These are phyloP conservation scores for Ostrea denselamellosa DNA, from an alignment of 1,140 invertebrate species.

Conservation along the genomic window DNA sequence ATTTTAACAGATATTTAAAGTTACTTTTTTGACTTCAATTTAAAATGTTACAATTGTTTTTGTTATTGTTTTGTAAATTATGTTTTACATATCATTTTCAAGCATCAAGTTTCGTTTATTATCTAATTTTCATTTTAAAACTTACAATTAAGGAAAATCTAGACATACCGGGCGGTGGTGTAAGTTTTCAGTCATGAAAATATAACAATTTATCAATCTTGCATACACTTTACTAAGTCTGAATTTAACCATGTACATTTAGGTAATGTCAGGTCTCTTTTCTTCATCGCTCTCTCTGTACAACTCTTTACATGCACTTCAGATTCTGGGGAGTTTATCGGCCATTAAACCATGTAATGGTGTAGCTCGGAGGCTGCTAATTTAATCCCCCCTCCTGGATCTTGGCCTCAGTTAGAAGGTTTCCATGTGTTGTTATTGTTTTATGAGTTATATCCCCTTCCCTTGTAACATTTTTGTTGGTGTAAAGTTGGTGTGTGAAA, in stretches of 20 bases:
- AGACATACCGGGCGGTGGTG: neutral
- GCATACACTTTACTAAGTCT: neutral
- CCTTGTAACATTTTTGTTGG: neutral
- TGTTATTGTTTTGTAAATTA: neutral
- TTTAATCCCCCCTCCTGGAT: neutral
- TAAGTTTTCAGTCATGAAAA: neutral
- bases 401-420: neutral
- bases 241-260: neutral
- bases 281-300: neutral
- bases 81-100: neutral
- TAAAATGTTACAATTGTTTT: neutral
- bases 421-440: slow-evolving; percentile 15
- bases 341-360: neutral
- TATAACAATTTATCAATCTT: neutral
- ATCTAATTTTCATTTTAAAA: neutral
- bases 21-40: neutral
- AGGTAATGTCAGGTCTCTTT: neutral
- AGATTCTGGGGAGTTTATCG: neutral
- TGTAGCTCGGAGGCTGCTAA: neutral
- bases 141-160: slow-evolving; percentile 13
- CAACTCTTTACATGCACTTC: neutral
- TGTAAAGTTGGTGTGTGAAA: slow-evolving; percentile 1
- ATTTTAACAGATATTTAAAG: neutral
- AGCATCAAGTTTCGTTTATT: neutral
- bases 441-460: neutral